Conservation (phyloP, 1,140 invertebrate genomes). For the Apis laboriosa region DNA sequence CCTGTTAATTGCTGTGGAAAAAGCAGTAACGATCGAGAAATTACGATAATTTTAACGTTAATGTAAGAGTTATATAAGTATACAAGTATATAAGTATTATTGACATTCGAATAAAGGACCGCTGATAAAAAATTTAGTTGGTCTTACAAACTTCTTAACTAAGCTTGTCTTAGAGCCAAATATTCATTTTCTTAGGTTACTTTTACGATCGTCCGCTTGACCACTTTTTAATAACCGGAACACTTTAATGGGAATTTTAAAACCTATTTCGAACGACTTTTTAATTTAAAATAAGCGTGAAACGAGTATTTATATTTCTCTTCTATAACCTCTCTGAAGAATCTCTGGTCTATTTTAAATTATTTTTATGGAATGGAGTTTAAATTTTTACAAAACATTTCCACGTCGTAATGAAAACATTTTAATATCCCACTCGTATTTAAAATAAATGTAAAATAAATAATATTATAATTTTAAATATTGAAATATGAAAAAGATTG, state of each 20-base stretch:
- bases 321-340: not conserved
- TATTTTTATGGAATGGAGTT: too few relatives aligned
- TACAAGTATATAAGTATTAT: too few relatives aligned
- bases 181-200: not conserved
- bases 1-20: slow-evolving; percentile 66
- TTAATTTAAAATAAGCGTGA: slow-evolving; percentile 54
- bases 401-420: too few relatives aligned
- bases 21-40: not conserved
- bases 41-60: too few relatives aligned
- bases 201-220: slow-evolving; percentile 37
- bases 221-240: slow-evolving; percentile 14
- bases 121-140: not conserved
- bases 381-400: not conserved
- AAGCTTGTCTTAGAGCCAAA: not conserved
- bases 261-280: slow-evolving; percentile 54
- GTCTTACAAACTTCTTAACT: not conserved
- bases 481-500: too few relatives aligned
- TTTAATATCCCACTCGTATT: too few relatives aligned
- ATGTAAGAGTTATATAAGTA: too few relatives aligned
- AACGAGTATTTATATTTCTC: slow-evolving; percentile 45
- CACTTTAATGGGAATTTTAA: slow-evolving; percentile 55
- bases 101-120: too few relatives aligned
- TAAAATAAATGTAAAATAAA: too few relatives aligned
- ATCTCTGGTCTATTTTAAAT: too few relatives aligned
- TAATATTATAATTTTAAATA: too few relatives aligned